A percentile compares a stretch with the other conserved stretches of the same genome.
Evolutionary conservation across 2,797 vertebrate genomes (phyloP).

Genomic region (Decapterus maruadsi): DNA sequence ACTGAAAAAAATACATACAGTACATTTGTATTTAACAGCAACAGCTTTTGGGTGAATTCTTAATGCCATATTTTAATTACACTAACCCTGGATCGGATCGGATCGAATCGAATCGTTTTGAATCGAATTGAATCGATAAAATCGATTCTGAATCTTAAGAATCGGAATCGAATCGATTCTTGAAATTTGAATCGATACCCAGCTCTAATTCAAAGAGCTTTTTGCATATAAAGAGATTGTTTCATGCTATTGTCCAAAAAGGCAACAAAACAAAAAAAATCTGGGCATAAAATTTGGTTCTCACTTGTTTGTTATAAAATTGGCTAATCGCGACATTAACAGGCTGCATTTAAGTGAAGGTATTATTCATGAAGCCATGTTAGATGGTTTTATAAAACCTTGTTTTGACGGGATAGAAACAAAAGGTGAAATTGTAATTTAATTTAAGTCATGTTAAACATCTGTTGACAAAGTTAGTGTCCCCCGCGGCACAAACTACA

Average conservation of each 20-base stretch:
- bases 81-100: too few relatives aligned
- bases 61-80: too few relatives aligned
- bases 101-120: too few relatives aligned
- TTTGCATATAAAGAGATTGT: background rate
- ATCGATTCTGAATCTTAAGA: too few relatives aligned
- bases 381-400: background rate
- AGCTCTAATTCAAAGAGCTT: constrained; percentile 27
- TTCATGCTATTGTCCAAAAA: constrained; percentile 16
- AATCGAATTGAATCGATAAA: too few relatives aligned
- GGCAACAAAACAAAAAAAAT: constrained; percentile 1
- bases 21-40: too few relatives aligned
- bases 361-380: background rate
- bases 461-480: constrained; percentile 18
- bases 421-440: constrained; percentile 1
- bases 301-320: background rate
- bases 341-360: background rate
- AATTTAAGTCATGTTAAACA: constrained; percentile 32
- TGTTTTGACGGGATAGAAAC: background rate
- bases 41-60: too few relatives aligned
- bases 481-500: constrained; percentile 16
- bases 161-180: too few relatives aligned
- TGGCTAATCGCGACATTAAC: background rate
- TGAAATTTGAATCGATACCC: too few relatives aligned
- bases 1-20: too few relatives aligned
- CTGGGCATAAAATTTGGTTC: constrained; percentile 7